Conservation (phyloP, 1,140 invertebrate species). For the Tenebrio molitor region DNA sequence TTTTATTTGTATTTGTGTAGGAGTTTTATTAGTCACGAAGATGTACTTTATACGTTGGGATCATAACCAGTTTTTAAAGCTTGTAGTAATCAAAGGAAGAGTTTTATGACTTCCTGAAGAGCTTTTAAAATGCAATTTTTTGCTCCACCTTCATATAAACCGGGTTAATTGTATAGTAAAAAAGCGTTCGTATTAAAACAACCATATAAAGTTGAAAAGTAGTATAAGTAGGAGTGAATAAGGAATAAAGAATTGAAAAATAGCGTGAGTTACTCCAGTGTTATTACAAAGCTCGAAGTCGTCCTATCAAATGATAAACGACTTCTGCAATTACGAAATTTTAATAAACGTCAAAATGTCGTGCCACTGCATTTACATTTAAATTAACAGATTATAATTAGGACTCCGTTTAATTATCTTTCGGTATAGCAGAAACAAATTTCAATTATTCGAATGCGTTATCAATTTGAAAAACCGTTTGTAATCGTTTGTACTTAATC, state of each 20-base stretch:
- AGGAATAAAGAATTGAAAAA: slow-evolving; percentile 8
- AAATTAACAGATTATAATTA: background rate
- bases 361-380: slow-evolving; percentile 12
- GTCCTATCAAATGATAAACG: background rate
- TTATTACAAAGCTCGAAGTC: slow-evolving; percentile 11
- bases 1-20: background rate
- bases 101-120: slow-evolving; percentile 25
- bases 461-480: background rate
- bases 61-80: slow-evolving; percentile 17
- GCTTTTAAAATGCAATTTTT: slow-evolving; percentile 18
- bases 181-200: background rate
- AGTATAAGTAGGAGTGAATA: background rate
- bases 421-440: too few species aligned
- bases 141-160: slow-evolving; percentile 1
- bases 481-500: slow-evolving; percentile 15
- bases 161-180: slow-evolving; percentile 13
- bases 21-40: slow-evolving; percentile 21
- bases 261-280: slow-evolving; percentile 4
- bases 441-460: too few species aligned
- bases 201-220: background rate
- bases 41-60: slow-evolving; percentile 14
- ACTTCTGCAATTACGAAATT: slow-evolving; percentile 13
- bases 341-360: slow-evolving; percentile 11
- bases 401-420: background rate
- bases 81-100: slow-evolving; percentile 17